Percentiles rank a stretch among this genome's conserved stretches.
These are phyloP conservation scores for Rostratula benghalensis DNA, from an alignment of 2,113 vertebrate genomes.

Conservation along the genomic window DNA sequence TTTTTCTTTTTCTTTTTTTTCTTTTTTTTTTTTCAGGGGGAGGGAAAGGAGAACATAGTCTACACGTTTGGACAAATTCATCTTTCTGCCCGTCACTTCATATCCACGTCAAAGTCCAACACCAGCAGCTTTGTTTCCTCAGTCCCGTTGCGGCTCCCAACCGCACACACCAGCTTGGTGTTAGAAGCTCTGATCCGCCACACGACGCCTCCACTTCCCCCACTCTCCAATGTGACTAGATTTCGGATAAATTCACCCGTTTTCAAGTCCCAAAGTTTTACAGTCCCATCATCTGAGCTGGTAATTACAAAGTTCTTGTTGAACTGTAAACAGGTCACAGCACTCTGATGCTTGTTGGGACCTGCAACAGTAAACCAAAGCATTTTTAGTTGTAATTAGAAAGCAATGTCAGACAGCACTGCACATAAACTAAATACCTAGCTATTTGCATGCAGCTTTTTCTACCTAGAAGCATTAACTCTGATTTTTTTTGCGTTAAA, in stretches of 20 bases:
- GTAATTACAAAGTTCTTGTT: constrained; percentile 99
- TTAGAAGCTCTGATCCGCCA: constrained; percentile 99
- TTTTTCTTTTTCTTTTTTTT: background rate
- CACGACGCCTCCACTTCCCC: constrained; percentile 96
- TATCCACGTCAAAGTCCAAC: constrained; percentile 99
- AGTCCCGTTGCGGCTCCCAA: constrained; percentile 98
- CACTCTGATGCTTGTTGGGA: constrained; percentile 99
- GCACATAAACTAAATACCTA: background rate
- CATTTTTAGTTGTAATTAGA: constrained; percentile 39
- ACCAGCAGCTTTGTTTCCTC: constrained; percentile 99
- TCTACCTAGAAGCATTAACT: background rate
- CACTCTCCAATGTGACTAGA: constrained; percentile 98
- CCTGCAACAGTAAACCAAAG: constrained; percentile 76
- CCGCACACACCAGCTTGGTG: constrained; percentile 98
- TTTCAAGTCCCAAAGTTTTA: constrained; percentile 99
- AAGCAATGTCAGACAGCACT: background rate
- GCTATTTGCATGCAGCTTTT: background rate
- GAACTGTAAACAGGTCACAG: constrained; percentile 99
- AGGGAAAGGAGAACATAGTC: constrained; percentile 73
- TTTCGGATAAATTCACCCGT: constrained; percentile 99
- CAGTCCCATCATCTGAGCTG: constrained; percentile 98
- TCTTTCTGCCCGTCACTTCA: constrained; percentile 89
- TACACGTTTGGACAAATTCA: constrained; percentile 76
- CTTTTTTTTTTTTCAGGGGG: constrained; percentile 44
- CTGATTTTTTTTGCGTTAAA: background rate